phyloP scores from a whole-genome alignment of 2,113 vertebrate genomes.

The Oryctolagus cuniculus region DNA sequence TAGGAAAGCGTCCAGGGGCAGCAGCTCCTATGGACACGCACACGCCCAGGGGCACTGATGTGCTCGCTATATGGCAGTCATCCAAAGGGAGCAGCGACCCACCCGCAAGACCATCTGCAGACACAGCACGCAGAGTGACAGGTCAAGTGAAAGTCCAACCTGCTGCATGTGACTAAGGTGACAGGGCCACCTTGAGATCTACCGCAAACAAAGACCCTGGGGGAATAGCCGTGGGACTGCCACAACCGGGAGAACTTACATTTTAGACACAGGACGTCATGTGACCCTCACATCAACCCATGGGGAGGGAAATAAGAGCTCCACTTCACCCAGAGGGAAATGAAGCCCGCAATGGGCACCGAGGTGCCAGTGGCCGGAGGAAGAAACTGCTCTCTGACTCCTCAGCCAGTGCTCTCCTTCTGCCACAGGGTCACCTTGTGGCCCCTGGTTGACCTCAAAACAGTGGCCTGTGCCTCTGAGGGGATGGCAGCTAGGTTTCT shows the following conservation, averaged over 20 bases:
- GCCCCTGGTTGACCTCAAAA: background rate
- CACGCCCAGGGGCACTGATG: fast-evolving
- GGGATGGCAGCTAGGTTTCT: background rate
- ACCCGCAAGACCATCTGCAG: background rate
- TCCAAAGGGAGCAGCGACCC: background rate
- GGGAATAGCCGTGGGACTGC: background rate
- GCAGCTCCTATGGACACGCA: no score
- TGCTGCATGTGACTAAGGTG: background rate
- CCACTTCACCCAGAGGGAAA: background rate
- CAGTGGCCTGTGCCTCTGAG: background rate
- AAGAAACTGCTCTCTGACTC: background rate
- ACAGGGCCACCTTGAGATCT: background rate
- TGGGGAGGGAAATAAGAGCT: background rate
- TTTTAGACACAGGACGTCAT: background rate
- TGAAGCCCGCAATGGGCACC: background rate
- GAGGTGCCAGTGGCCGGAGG: background rate
- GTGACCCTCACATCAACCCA: background rate
- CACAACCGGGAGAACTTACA: background rate
- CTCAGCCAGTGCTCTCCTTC: background rate
- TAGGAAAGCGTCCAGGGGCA: background rate
- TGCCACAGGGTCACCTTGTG: background rate
- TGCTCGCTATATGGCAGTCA: background rate
- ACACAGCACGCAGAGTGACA: background rate
- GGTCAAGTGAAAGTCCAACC: background rate
- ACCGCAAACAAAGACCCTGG: background rate